Percentiles rank a stretch among this genome's conserved stretches.
phyloP scores from a whole-genome alignment of 2,888 invertebrate species.

The Phortica magna region DNA sequence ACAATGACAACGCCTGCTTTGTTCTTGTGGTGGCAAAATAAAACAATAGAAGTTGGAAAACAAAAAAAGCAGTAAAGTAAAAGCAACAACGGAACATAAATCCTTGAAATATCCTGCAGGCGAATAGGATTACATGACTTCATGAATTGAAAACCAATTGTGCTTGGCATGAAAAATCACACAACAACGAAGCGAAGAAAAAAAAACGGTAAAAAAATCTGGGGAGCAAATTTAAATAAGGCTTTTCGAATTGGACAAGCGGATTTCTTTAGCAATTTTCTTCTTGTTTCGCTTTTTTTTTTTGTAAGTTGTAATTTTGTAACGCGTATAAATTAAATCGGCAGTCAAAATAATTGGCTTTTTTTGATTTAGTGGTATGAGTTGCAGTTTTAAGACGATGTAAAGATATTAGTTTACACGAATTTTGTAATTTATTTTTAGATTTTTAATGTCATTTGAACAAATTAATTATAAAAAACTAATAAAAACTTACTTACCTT shows the following conservation, averaged over 20 bases:
- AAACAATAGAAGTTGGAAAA: conserved; percentile 36
- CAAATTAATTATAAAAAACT: too few relatives aligned
- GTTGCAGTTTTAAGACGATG: neutral
- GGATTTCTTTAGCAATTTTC: conserved; percentile 63
- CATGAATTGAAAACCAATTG: conserved; percentile 73
- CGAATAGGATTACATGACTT: conserved; percentile 67
- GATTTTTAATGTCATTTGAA: too few relatives aligned
- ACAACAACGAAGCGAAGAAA: conserved; percentile 51
- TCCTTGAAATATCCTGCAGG: conserved; percentile 72
- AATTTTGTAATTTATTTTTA: neutral
- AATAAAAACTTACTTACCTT: too few relatives aligned
- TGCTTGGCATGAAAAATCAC: conserved; percentile 71
- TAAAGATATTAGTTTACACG: neutral
- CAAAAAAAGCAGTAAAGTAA: conserved; percentile 15
- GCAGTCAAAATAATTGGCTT: conserved; percentile 66
- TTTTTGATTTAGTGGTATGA: neutral
- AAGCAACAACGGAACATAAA: conserved; percentile 60
- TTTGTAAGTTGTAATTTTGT: conserved; percentile 63
- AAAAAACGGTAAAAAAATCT: conserved; percentile 22
- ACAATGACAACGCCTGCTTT: neutral
- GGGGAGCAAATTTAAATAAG: conserved; percentile 31
- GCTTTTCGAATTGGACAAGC: conserved; percentile 61
- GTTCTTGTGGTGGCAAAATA: conserved; percentile 26
- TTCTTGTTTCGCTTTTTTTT: conserved; percentile 32
- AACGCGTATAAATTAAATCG: conserved; percentile 69